A percentile compares a stretch with the other conserved stretches of the same genome.
Conservation (phyloP, 23 tunicate species). For the Styela clava region DNA sequence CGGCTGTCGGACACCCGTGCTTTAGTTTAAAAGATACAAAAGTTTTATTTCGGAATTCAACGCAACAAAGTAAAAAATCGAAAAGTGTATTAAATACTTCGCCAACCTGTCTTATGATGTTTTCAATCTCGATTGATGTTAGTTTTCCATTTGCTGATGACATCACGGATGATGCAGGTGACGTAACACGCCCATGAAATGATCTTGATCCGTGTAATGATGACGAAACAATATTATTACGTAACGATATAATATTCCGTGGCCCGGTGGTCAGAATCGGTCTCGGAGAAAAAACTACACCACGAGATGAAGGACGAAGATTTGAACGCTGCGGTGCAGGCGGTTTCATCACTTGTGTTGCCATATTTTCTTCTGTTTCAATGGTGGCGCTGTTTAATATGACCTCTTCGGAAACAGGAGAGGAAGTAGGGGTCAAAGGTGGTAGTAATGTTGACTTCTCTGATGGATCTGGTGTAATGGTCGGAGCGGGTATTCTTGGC, state of each 20-base stretch:
- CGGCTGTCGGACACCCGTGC: no score
- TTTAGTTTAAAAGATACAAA: no score
- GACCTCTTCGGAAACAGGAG: background rate
- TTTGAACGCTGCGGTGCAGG: conserved; percentile 12
- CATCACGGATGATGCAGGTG: conserved; percentile 41
- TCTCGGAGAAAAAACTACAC: conserved; percentile 70
- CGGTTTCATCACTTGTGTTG: conserved; percentile 27
- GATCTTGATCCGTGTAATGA: conserved; percentile 11
- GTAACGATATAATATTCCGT: background rate
- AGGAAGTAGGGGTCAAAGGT: background rate
- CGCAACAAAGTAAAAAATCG: no score
- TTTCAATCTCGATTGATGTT: conserved; percentile 72
- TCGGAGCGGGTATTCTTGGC: background rate
- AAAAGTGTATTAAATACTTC: background rate
- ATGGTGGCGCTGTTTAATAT: background rate
- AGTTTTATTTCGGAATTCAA: no score
- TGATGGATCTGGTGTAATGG: background rate
- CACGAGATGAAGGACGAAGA: conserved; percentile 72
- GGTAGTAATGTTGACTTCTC: background rate
- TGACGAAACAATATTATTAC: conserved; percentile 30
- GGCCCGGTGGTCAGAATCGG: conserved; percentile 37
- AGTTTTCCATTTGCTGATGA: conserved; percentile 52
- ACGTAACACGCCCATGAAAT: conserved; percentile 1
- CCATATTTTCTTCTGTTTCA: background rate
- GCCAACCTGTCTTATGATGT: conserved; percentile 51